Conservation (phyloP, 2,113 vertebrate species). For the Tupaia tana region DNA sequence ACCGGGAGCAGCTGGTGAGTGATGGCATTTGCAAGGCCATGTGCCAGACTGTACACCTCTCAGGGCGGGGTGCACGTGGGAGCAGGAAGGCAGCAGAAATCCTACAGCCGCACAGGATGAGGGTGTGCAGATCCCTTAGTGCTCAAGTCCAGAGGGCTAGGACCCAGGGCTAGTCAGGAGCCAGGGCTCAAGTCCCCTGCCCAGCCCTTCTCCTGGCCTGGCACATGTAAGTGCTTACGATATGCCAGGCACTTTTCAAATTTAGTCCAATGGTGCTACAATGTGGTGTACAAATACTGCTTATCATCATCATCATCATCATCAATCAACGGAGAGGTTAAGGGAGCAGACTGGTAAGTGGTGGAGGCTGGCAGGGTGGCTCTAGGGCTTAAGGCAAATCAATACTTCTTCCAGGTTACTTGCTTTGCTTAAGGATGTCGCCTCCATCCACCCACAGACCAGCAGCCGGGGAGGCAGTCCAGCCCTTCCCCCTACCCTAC, state of each 20-base stretch:
- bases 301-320: neutral
- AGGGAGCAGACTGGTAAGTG: neutral
- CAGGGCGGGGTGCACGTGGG: neutral
- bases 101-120: neutral
- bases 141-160: neutral
- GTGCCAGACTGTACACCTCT: neutral
- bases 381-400: neutral
- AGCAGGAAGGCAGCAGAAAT: neutral
- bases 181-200: neutral
- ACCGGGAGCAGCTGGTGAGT: constrained; percentile 85
- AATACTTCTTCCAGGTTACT: neutral
- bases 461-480: neutral
- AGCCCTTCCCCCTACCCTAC: neutral
- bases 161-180: neutral
- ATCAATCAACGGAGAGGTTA: neutral
- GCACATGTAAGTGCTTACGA: neutral
- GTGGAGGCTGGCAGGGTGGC: neutral
- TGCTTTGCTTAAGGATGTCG: neutral
- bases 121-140: neutral
- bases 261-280: neutral
- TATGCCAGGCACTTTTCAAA: neutral
- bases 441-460: neutral
- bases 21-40: neutral
- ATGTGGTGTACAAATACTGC: neutral
- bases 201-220: neutral